Percentiles rank a stretch among this genome's conserved stretches.
phyloP scores from a whole-genome alignment of 1,140 invertebrate genomes.

The Ips typographus region DNA sequence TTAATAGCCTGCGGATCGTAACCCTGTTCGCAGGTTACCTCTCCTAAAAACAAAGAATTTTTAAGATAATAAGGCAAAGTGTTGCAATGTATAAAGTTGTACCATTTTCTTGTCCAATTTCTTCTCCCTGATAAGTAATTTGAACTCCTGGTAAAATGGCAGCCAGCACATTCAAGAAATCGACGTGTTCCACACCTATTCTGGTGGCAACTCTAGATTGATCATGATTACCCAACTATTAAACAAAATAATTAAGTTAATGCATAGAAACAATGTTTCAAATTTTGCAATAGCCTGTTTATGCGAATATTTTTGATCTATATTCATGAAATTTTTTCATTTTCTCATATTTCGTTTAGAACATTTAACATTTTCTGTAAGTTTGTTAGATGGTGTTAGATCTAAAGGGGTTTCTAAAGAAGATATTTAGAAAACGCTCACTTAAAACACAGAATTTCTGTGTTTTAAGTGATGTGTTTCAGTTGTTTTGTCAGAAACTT shows the following conservation, averaged over 20 bases:
- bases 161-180: conserved; percentile 57
- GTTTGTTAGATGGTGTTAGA: no score
- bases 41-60: conserved; percentile 56
- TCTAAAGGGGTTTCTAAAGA: no score
- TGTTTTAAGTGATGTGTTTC: no score
- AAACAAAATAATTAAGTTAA: neutral
- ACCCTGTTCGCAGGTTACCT: conserved; percentile 55
- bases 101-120: conserved; percentile 68
- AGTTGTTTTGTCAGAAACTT: no score
- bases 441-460: no score
- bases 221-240: conserved; percentile 58
- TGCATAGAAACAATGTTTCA: neutral
- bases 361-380: no score
- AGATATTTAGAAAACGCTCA: no score
- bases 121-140: conserved; percentile 77
- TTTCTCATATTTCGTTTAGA: no score
- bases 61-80: conserved; percentile 2
- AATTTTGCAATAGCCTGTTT: neutral
- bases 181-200: conserved; percentile 51
- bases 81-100: conserved; percentile 20
- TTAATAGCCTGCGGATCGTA: conserved; percentile 53
- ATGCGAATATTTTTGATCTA: neutral
- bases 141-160: conserved; percentile 65
- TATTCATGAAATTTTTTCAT: no score
- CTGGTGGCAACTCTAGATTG: conserved; percentile 54